Conservation (phyloP, 2,797 vertebrate species). For the Ptychadena robeensis region DNA sequence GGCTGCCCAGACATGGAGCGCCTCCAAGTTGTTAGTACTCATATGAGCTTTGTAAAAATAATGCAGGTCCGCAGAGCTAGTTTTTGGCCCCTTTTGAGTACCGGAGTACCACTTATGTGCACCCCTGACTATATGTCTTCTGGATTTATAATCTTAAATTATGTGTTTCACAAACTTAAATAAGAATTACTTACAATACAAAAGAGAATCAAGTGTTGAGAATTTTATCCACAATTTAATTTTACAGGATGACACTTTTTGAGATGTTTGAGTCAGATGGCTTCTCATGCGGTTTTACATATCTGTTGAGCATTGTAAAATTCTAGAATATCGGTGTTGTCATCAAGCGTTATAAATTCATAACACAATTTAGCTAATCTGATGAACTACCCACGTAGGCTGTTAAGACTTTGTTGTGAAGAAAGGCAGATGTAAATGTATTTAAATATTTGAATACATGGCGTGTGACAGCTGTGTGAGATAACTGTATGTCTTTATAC, state of each 20-base stretch:
- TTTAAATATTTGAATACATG: conserved; percentile 6
- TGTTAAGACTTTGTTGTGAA: conserved; percentile 15
- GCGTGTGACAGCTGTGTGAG: conserved; percentile 6
- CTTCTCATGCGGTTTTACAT: background rate
- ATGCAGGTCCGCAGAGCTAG: too few relatives aligned
- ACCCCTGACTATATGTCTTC: too few relatives aligned
- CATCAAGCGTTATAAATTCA: background rate
- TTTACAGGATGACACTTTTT: background rate
- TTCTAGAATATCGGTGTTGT: background rate
- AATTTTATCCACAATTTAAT: too few relatives aligned
- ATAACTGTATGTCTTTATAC: conserved; percentile 27
- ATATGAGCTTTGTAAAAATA: too few relatives aligned
- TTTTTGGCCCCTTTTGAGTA: too few relatives aligned
- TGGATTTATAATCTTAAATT: too few relatives aligned
- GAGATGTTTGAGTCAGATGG: background rate
- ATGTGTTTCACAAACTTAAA: too few relatives aligned
- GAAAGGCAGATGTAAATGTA: conserved; percentile 24
- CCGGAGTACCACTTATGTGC: too few relatives aligned
- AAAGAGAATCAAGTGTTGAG: background rate
- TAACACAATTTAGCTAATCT: background rate
- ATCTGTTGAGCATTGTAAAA: background rate
- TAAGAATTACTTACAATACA: too few relatives aligned
- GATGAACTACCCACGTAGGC: background rate
- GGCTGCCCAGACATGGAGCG: too few relatives aligned
- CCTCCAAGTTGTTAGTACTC: too few relatives aligned